Conservation (phyloP, 2,797 vertebrate genomes). For the Mus spretus region DNA sequence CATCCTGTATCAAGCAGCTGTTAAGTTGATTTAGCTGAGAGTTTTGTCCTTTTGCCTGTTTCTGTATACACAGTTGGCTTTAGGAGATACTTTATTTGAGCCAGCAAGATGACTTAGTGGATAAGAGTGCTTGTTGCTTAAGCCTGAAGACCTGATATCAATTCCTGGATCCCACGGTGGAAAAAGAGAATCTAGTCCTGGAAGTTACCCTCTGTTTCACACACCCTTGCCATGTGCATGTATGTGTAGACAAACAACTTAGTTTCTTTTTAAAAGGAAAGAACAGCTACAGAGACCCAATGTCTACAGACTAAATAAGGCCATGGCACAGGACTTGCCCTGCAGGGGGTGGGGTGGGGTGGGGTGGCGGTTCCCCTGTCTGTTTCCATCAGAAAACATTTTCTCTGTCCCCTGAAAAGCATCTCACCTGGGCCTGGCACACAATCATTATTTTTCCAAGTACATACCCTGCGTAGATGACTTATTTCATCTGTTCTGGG, state of each 20-base stretch:
- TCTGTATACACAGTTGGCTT: not conserved
- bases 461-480: not conserved
- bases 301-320: not conserved
- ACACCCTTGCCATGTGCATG: not conserved
- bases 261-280: not conserved
- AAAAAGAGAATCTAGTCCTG: not conserved
- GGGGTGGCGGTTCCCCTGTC: fast-evolving
- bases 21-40: not conserved
- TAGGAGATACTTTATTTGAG: not conserved
- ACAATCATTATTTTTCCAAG: not conserved
- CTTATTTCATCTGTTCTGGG: not conserved
- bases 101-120: not conserved
- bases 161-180: not conserved
- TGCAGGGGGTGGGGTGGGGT: too few relatives aligned
- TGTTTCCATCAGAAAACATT: not conserved
- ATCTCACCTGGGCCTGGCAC: fast-evolving
- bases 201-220: not conserved
- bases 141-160: not conserved
- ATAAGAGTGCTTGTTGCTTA: not conserved
- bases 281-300: not conserved
- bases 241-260: not conserved
- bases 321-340: fast-evolving
- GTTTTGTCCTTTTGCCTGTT: not conserved
- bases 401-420: too few relatives aligned
- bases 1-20: not conserved